Evolutionary conservation across 2,113 vertebrate species (phyloP).

Genomic region (Lamprotornis superbus): DNA sequence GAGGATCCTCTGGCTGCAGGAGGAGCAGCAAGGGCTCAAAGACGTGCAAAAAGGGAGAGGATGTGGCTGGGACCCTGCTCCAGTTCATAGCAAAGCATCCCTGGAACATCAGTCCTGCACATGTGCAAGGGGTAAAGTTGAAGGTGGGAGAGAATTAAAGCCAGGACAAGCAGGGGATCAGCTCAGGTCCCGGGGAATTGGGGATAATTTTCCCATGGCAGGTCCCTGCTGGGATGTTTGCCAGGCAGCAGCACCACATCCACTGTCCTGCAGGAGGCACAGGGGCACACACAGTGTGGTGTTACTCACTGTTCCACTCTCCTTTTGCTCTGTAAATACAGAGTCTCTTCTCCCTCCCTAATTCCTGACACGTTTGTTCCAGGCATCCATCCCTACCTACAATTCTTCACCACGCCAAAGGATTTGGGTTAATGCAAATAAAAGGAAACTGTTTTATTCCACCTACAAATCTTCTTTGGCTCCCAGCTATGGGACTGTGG

Average conservation of each 20-base stretch:
- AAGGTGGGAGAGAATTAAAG: not conserved
- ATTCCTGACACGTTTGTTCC: not conserved
- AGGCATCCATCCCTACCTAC: not conserved
- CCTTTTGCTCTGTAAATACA: not conserved
- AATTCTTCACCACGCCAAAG: not conserved
- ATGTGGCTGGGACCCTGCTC: not conserved
- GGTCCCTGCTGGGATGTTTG: not conserved
- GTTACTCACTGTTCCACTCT: not conserved
- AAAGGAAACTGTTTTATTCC: slow-evolving; percentile 12
- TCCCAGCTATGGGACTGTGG: not conserved
- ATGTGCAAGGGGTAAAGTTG: not conserved
- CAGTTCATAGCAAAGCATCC: not conserved
- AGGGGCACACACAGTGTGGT: fast-evolving
- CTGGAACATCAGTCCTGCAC: not conserved
- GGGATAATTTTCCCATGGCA: not conserved
- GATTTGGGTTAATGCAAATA: not conserved
- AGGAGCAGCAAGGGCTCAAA: not conserved
- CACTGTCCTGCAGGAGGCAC: not conserved
- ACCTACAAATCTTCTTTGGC: slow-evolving; percentile 15
- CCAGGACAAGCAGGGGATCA: not conserved
- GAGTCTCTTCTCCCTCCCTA: not conserved
- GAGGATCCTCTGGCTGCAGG: not conserved
- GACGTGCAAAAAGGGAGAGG: not conserved
- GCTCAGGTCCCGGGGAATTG: not conserved
- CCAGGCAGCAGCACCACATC: not conserved